Percentiles rank a stretch among this genome's conserved stretches.
These are phyloP conservation scores for Linepithema humile DNA, from an alignment of 1,140 invertebrate genomes.

Conservation along the genomic window DNA sequence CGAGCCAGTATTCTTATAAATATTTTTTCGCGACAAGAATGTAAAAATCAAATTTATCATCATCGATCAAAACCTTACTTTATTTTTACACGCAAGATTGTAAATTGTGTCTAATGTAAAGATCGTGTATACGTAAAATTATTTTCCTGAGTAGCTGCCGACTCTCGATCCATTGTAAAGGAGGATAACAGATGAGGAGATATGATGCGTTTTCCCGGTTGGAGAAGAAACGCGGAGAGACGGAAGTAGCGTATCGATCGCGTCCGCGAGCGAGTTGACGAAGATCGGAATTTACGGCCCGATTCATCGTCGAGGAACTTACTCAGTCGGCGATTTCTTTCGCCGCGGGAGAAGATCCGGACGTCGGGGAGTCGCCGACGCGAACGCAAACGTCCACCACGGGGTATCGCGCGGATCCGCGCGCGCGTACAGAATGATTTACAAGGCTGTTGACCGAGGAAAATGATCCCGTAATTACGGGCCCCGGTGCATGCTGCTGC, in stretches of 20 bases:
- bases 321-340: conserved; percentile 51
- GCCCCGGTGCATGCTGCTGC: conserved; percentile 35
- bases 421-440: conserved; percentile 60
- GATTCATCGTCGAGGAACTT: conserved; percentile 55
- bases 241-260: conserved; percentile 14
- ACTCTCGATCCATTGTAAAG: conserved; percentile 1
- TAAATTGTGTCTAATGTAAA: background rate
- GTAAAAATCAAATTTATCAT: background rate
- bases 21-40: background rate
- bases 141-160: background rate
- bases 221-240: background rate
- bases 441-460: conserved; percentile 72
- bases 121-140: background rate
- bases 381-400: conserved; percentile 53
- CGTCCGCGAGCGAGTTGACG: conserved; percentile 28
- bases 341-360: conserved; percentile 28
- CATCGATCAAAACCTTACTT: background rate
- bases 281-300: conserved; percentile 29
- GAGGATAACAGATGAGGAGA: background rate
- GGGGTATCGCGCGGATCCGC: conserved; percentile 42
- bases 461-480: conserved; percentile 72
- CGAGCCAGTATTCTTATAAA: conserved; percentile 11
- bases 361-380: conserved; percentile 14
- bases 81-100: background rate
- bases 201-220: background rate